Evolutionary conservation across 2,113 vertebrate genomes (phyloP), one percentile per base, ranked within the genome.

Genomic region (Gulo gulo): DNA sequence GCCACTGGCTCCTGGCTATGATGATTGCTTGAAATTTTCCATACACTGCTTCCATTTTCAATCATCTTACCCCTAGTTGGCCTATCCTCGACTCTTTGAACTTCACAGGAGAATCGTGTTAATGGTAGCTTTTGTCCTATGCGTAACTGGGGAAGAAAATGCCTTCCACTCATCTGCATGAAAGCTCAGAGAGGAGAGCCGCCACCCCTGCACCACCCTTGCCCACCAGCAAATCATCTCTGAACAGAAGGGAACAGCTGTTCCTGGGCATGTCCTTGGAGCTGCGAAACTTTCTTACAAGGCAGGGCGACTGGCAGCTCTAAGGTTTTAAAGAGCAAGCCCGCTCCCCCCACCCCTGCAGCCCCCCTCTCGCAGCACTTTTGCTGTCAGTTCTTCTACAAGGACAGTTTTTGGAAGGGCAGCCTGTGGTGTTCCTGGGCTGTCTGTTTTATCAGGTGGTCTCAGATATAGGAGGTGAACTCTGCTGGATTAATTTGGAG

Each of bases 1-100:
- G 87, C 94, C 90, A 67, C 79, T 92, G 95, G 91, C 86, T 95
- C 61, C 92, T 73, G 71, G 31, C 7, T 36, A 29, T 83, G 71
- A 95, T 82, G 90, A 90, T 88, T 23, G 45, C 80, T 89, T 91
- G 91, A 88, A 61, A 88, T 95, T 95, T 97, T 88, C 85, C 81
- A 67, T 55, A 67, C 10, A 45, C 29, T 31, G 45, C 83, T 88
- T 94, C 95, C 63, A 4, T 93, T 96, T 92, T 81, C 92, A 93
- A 36, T 96, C 81, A 93, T 57, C 61, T 61, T 88, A 92, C 26
- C 95, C 90, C 29, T 2, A 29, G n/a, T 21, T 95, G 88, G 88
- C 88, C 71, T 85, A 26, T 67, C 7, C 3, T 69, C 2, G 71
- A 84, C 79, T 92, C 97, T 95, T 87, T 87, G 94, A 92, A 86